These are phyloP conservation scores for Neuroscelio doddi DNA, from an alignment of 2,888 invertebrate genomes.

Conservation along the genomic window DNA sequence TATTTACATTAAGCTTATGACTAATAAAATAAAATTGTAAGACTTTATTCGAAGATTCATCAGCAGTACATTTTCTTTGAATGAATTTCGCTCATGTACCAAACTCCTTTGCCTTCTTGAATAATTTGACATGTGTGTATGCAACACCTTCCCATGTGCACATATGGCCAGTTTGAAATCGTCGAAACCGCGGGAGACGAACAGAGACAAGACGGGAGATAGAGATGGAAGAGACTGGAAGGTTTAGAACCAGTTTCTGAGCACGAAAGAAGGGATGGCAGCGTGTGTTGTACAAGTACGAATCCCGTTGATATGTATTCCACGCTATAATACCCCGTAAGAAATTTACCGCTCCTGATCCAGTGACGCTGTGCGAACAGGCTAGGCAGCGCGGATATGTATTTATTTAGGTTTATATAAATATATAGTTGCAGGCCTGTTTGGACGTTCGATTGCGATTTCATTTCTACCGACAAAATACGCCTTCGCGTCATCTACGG, in stretches of 20 bases:
- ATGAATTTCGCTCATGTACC: not conserved
- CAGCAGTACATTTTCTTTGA: too few relatives aligned
- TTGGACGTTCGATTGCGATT: not conserved
- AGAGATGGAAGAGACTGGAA: slow-evolving; percentile 48
- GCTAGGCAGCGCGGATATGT: slow-evolving; percentile 36
- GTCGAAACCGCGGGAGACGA: slow-evolving; percentile 41
- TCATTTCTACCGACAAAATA: not conserved
- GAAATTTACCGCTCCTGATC: slow-evolving; percentile 67
- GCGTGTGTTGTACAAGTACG: slow-evolving; percentile 59
- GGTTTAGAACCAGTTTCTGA: slow-evolving; percentile 62
- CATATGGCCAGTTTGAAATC: slow-evolving; percentile 38
- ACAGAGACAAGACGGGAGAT: slow-evolving; percentile 34
- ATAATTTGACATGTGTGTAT: slow-evolving; percentile 14
- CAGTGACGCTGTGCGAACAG: slow-evolving; percentile 55
- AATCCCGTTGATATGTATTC: slow-evolving; percentile 64
- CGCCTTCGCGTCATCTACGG: slow-evolving; percentile 12
- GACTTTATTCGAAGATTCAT: too few relatives aligned
- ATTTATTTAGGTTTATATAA: not conserved
- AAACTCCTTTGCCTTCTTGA: slow-evolving; percentile 5
- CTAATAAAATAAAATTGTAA: too few relatives aligned
- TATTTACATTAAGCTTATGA: too few relatives aligned
- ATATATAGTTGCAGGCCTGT: not conserved
- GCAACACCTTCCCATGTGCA: slow-evolving; percentile 27
- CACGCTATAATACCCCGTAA: slow-evolving; percentile 65
- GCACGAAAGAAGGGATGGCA: slow-evolving; percentile 45